Evolutionary conservation across 23 tunicate genomes (phyloP).

Genomic region (Trididemnum miniatum): DNA sequence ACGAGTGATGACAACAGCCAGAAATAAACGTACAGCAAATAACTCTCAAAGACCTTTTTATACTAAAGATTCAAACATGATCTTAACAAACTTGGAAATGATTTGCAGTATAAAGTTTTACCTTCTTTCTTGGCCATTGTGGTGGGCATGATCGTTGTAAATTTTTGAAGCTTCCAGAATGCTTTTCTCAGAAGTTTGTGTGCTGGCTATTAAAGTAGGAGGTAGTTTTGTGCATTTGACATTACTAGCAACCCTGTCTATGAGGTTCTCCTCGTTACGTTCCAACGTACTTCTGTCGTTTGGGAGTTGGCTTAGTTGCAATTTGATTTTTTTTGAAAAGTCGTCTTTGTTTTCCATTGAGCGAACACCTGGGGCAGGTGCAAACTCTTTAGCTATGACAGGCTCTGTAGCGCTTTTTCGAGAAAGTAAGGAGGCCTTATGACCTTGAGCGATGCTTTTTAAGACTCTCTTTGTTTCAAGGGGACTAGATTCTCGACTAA

Average conservation of each 20-base stretch:
- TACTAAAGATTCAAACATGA: too few relatives aligned
- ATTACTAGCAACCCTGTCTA: too few relatives aligned
- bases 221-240: neutral
- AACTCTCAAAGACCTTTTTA: too few relatives aligned
- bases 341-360: neutral
- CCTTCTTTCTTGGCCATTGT: neutral
- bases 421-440: neutral
- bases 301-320: neutral
- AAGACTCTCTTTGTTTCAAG: neutral
- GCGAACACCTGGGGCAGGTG: conserved; percentile 33
- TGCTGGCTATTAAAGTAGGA: conserved; percentile 32
- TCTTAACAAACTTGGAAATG: too few relatives aligned
- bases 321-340: neutral
- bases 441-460: conserved; percentile 8
- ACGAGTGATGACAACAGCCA: too few relatives aligned
- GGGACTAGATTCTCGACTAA: neutral
- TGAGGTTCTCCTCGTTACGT: neutral
- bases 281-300: neutral
- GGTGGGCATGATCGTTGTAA: conserved; percentile 18
- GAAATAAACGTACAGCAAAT: too few relatives aligned
- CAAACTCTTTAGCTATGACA: conserved; percentile 9
- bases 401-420: conserved; percentile 48
- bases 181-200: conserved; percentile 66
- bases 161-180: conserved; percentile 54
- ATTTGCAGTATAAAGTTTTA: too few relatives aligned